Base-by-base conservation (phyloP, 2,888 invertebrate genomes). In the Phortica magna region DNA sequence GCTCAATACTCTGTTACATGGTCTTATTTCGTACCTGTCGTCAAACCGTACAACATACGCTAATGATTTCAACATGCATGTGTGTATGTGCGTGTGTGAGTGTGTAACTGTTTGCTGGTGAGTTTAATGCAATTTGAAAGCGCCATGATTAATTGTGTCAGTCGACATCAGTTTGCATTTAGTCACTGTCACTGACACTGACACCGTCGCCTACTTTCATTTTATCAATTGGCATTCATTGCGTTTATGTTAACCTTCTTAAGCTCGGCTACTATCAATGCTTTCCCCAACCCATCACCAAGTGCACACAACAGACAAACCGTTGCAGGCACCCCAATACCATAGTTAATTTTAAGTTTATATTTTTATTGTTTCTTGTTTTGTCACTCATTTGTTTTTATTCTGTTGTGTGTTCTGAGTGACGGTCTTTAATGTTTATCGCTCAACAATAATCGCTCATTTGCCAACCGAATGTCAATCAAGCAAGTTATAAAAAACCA, bases 41-140 rank as follows among this genome's bases (percentile, higher is more conserved):
- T 31, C 5, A 31, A 31, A 31, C 31, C 31, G 31, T 31, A 31
- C 31, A 31, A 31, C 31, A 4, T 31, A 31, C 55, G 55, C 17
- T 55, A 55, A 55, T 55, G 55, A 55, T 55, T 55, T 55, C 55
- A 17, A 55, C 17, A 17, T 17, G 55, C 17, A 17, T 55, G 7
- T 17, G 17, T 14, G 17, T 55, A 55, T 55, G n/a, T 17, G 7
- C 12, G 14, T 55, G n/a, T 55, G 53, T 53, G 53, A 14, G 53
- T 53, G 53, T 53, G 53, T 53, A n/a, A 9, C 7, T 48, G 48
- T 53, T n/a, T n/a, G n/a, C n/a, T n/a, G 55, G 17, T 43, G 53
- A 71, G 31, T 71, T 71, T 71, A 71, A 71, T 71, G 55, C 53
- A 71, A 55, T 71, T 71, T 53, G n/a, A 19, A 10, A 12, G n/a